phyloP scores from a whole-genome alignment of 2,888 invertebrate species.

The Pterostichus madidus region DNA sequence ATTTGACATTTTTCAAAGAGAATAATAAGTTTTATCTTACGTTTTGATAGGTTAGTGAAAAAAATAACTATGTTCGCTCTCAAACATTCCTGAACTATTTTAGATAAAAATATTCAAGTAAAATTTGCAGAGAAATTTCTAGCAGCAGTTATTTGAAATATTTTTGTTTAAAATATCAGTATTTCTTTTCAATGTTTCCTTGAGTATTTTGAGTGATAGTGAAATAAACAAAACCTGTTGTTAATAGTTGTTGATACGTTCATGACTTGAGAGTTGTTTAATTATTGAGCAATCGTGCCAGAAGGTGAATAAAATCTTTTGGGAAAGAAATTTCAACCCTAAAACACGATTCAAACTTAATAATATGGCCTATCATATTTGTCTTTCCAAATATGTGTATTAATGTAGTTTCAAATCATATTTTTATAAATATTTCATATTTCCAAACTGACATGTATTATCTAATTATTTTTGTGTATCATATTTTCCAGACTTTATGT shows the following conservation, averaged over 20 bases:
- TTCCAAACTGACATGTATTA: constrained; percentile 57
- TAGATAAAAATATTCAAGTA: no score
- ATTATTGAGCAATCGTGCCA: constrained; percentile 46
- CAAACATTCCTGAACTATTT: no score
- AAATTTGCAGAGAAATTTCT: no score
- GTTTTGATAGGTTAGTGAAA: no score
- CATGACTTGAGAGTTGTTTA: constrained; percentile 52
- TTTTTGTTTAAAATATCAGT: no score
- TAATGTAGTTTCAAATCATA: constrained; percentile 71
- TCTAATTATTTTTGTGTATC: constrained; percentile 45
- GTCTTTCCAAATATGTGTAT: constrained; percentile 72
- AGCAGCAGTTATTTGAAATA: no score
- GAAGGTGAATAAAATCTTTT: constrained; percentile 51
- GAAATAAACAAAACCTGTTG: constrained; percentile 46
- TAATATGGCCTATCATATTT: constrained; percentile 73
- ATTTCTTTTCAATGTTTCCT: neutral
- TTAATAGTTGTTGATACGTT: constrained; percentile 63
- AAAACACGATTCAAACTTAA: constrained; percentile 49
- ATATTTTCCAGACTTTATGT: neutral
- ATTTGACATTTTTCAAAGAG: no score
- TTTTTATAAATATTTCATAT: constrained; percentile 71
- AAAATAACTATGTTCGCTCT: no score
- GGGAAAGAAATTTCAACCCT: constrained; percentile 50
- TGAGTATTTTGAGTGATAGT: constrained; percentile 33
- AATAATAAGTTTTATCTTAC: no score